Evolutionary conservation across 2,888 invertebrate genomes (phyloP).

Genomic region (Anodontia alba): DNA sequence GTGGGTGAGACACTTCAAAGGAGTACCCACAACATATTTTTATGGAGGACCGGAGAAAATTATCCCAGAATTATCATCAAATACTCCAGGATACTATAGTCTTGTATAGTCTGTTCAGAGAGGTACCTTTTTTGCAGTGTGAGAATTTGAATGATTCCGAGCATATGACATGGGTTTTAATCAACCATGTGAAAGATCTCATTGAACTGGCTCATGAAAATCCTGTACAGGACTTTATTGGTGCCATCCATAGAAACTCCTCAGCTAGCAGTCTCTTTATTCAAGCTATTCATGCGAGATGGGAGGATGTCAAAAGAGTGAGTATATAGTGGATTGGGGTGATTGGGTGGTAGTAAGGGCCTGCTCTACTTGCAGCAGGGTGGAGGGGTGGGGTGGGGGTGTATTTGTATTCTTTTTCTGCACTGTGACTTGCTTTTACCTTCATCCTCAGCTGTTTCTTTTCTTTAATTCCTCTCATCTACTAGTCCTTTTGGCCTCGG

Average conservation of each 20-base stretch:
- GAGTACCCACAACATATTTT: too few relatives aligned
- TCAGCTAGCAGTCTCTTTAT: conserved; percentile 90
- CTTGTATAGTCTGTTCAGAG: too few relatives aligned
- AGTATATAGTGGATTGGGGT: conserved; percentile 24
- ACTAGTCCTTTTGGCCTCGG: too few relatives aligned
- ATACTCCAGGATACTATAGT: too few relatives aligned
- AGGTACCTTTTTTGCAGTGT: conserved; percentile 82
- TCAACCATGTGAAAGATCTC: conserved; percentile 89
- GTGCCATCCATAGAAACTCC: conserved; percentile 88
- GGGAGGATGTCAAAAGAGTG: conserved; percentile 86
- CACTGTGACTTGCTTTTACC: too few relatives aligned
- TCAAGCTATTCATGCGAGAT: conserved; percentile 90
- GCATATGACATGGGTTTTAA: conserved; percentile 91
- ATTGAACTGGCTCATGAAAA: conserved; percentile 89
- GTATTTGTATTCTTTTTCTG: background rate
- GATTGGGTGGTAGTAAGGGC: background rate
- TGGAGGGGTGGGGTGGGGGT: background rate
- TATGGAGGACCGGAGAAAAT: too few relatives aligned
- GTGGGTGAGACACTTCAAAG: too few relatives aligned
- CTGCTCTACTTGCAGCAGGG: background rate
- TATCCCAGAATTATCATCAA: too few relatives aligned
- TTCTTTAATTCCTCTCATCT: too few relatives aligned
- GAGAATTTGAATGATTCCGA: conserved; percentile 90
- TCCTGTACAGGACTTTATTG: conserved; percentile 88
- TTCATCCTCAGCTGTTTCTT: too few relatives aligned